Conservation (phyloP, 2,888 invertebrate species). For the Heliconius erato region DNA sequence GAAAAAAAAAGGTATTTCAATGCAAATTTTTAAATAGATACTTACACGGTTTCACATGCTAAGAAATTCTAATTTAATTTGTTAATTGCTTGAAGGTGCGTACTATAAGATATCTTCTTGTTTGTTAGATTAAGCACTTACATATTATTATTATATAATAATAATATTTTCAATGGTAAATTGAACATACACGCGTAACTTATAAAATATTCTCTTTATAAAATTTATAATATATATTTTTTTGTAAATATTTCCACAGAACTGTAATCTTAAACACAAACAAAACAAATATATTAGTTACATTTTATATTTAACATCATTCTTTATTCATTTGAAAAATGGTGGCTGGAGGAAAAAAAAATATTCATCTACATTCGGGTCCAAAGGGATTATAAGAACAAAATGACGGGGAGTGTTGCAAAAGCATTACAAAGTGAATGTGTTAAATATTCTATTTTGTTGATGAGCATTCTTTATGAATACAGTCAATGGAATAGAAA, state of each 20-base stretch:
- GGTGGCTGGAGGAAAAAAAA: neutral
- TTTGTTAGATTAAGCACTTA: too few species aligned
- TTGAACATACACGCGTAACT: too few species aligned
- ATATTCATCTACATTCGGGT: conserved; percentile 18
- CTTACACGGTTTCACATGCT: too few species aligned
- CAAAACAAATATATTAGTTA: neutral
- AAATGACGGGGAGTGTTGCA: conserved; percentile 45
- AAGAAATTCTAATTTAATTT: too few species aligned
- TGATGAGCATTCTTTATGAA: conserved; percentile 61
- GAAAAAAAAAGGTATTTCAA: too few species aligned
- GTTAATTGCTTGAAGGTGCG: too few species aligned
- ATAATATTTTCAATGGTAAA: too few species aligned
- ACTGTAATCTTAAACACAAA: neutral
- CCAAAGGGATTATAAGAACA: conserved; percentile 28
- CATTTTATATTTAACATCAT: neutral
- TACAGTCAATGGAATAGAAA: conserved; percentile 45
- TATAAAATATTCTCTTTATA: too few species aligned
- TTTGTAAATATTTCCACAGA: neutral
- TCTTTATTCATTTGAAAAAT: conserved; percentile 25
- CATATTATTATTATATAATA: too few species aligned
- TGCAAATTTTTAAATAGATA: too few species aligned
- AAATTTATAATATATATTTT: neutral
- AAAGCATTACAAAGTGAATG: conserved; percentile 63
- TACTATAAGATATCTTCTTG: too few species aligned
- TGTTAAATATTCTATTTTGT: conserved; percentile 70